These are phyloP conservation scores for Brachionus koreanus DNA, from an alignment of 1,140 invertebrate genomes.

Conservation along the genomic window DNA sequence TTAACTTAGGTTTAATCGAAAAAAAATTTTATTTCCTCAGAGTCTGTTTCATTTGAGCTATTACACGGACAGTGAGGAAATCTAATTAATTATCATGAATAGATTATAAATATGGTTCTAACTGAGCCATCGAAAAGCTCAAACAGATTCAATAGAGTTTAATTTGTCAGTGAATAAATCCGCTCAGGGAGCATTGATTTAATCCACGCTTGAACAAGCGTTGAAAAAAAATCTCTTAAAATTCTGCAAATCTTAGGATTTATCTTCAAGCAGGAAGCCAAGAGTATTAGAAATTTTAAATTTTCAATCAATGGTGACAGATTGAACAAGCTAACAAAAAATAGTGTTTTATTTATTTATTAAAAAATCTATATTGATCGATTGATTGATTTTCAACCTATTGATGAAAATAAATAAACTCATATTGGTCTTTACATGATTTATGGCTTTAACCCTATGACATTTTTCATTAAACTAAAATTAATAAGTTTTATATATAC, in stretches of 20 bases:
- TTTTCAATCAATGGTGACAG: too few species aligned
- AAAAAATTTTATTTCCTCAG: neutral
- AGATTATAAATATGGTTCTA: neutral
- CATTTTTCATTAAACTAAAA: constrained; percentile 31
- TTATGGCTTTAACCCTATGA: constrained; percentile 14
- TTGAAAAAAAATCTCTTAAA: neutral
- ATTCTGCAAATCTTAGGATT: neutral
- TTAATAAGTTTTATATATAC: constrained; percentile 13
- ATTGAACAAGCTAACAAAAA: neutral
- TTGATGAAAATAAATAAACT: constrained; percentile 20
- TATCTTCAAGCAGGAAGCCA: neutral
- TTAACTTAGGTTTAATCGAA: neutral
- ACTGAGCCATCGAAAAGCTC: neutral
- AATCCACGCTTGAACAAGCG: neutral
- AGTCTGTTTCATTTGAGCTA: neutral
- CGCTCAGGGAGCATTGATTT: neutral
- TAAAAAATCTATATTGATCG: constrained; percentile 28
- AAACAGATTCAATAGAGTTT: neutral
- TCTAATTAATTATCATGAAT: neutral
- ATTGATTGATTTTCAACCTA: constrained; percentile 21
- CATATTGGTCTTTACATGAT: neutral
- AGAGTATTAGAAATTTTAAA: neutral
- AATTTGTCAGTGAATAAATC: neutral
- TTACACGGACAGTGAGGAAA: neutral
- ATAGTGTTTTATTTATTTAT: neutral